These are phyloP conservation scores for Fistularia tabacaria DNA, from an alignment of 2,797 vertebrate species.

Conservation along the genomic window DNA sequence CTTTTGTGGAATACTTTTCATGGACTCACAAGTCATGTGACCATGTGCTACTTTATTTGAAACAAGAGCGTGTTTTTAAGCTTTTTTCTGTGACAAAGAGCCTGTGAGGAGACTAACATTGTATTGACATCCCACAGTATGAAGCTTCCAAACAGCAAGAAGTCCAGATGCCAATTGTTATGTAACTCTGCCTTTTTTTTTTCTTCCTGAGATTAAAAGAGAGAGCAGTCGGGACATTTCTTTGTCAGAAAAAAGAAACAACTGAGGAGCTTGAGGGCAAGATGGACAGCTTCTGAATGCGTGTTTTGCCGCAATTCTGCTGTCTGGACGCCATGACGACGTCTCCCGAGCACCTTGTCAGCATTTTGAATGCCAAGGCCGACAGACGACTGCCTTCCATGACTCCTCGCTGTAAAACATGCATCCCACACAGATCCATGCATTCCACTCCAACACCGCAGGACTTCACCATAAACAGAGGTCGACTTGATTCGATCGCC, in stretches of 20 bases:
- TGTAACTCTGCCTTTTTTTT: conserved; percentile 14
- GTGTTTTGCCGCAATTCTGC: conserved; percentile 26
- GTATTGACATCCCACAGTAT: conserved; percentile 37
- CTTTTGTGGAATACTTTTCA: conserved; percentile 9
- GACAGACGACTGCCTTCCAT: conserved; percentile 34
- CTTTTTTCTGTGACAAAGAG: conserved; percentile 9
- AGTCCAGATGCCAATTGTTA: conserved; percentile 40
- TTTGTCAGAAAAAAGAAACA: conserved; percentile 17
- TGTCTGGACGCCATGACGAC: conserved; percentile 27
- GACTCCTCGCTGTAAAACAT: conserved; percentile 14
- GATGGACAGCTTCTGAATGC: conserved; percentile 31
- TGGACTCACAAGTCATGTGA: too few relatives aligned
- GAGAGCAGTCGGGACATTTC: conserved; percentile 1
- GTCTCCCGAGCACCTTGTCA: conserved; percentile 36
- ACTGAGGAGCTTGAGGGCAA: conserved; percentile 23
- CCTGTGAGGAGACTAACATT: conserved; percentile 27
- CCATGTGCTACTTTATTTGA: too few relatives aligned
- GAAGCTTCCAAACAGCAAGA: conserved; percentile 30
- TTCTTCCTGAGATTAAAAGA: conserved; percentile 5
- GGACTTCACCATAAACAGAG: too few relatives aligned
- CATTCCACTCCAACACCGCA: too few relatives aligned
- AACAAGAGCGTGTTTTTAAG: too few relatives aligned
- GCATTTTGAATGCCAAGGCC: conserved; percentile 12
- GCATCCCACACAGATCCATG: too few relatives aligned
- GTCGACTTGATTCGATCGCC: too few relatives aligned